Evolutionary conservation across 2,888 invertebrate species (phyloP), one percentile per base, ranked within the genome.

Genomic region (Harpalus rufipes): DNA sequence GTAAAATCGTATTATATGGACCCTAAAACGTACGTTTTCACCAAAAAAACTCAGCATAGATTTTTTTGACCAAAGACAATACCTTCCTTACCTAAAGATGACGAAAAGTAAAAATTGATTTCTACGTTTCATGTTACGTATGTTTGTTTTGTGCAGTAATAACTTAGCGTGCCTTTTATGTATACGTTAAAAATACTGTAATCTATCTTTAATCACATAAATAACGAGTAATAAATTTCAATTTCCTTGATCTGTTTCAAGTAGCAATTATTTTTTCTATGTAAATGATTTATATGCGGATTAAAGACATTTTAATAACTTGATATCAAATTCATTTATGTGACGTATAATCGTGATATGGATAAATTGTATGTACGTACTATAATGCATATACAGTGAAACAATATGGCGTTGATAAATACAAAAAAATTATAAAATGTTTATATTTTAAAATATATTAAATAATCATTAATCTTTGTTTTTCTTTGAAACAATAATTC

Each of bases 261-360:
- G 59, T 59, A 8, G 6, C 18, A 59, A 59, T 59, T 59, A 59
- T 59, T 59, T 18, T 16, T 18, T 59, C 4, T 16, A 59, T 18
- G 68, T 3, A 4, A 68, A 12, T 68, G 12, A 68, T 68, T 68
- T 39, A 68, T 68, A 18, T 18, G 39, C 25, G 32, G 25, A 8
- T 68, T 65, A 65, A 65, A 65, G 18, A 41, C 68, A 39, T 68
- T 68, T 68, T 25, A 72, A 72, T 72, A 32, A 72, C 41, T 16
- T 72, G 32, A 39, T 72, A 44, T 72, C 44, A 7, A 39, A 39
- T 14, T 14, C 7, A 72, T 25, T 41, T 72, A 68, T 68, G 3
- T 72, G 72, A 72, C 72, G 32, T 72, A 44, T 72, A 39, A 41
- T 72, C 72, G 8, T 25, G 72, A 72, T 72, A 25, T 68, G 32